Base-by-base conservation (phyloP, 2,797 vertebrate genomes). In the Clarias laeviceps region DNA sequence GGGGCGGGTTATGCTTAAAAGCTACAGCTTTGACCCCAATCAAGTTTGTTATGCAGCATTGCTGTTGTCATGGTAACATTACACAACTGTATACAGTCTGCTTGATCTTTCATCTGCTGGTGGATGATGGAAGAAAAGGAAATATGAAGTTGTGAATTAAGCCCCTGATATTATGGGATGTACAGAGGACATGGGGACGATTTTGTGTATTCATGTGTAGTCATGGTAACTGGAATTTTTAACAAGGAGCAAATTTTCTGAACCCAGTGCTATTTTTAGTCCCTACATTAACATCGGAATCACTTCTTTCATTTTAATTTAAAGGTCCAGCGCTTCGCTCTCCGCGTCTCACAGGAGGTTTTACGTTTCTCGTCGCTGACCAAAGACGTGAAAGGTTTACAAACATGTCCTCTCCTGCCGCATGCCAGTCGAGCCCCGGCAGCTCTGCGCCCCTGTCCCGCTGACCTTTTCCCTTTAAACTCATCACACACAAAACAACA, bases 401-500 rank as follows among this genome's bases (percentile, higher is more conserved):
- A 64, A 82, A 74, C 80, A 85, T 45, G 80, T 79, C 69, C 27
- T 37, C 56, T 82, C 64, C 84, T 57, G n/a, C 34, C 0, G 72
- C 64, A 66, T 65, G 65, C 78, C 82, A 73, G 32, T 80, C 59
- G 50, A 81, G 32, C 5, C 72, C 4, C 61, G 79, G 45, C 34
- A 82, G 57, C 18, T 32, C 73, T 11, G 40, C 65, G 70, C 66
- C 62, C 40, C 83, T 80, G 84, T 7, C n/a, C 69, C n/a, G 27
- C 5, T 84, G 70, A 88, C 85, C 81, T n/a, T 78, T 85, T 72
- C 85, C 83, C 87, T 87, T 83, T 61, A 81, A 50, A 87, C 82
- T n/a, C 78, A 84, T 80, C 32, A 50, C 34, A 45, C 68, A 45
- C 22, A 45, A 3, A 20, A 22, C 27, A 45, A 32, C 12, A 15